Evolutionary conservation across 2,113 vertebrate genomes (phyloP), one percentile per base, ranked within the genome.

Genomic region (Cavia porcellus): DNA sequence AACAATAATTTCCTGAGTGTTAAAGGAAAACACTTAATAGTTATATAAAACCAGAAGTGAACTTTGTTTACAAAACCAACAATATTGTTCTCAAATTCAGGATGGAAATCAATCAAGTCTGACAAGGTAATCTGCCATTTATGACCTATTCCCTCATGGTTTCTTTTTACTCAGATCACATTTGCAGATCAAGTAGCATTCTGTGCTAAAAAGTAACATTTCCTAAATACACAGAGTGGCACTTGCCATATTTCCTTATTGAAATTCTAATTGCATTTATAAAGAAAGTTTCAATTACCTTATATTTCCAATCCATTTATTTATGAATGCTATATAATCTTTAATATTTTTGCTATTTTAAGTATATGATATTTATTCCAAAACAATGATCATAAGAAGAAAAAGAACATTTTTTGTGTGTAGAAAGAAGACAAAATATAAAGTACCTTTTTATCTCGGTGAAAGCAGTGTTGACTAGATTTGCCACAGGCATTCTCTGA

Each of bases 261-360:
- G 86, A 94, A 97, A 94, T 97, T 83, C 91, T 97, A 97, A 97
- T 92, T 50, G 38, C 87, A 98, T 98, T 98, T 97, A 89, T 92
- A 97, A 97, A 97, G 89, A 86, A 94, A 97, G 25, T 20, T 84
- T 98, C 84, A 89, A 64, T 96, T 93, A 91, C 83, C 93, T 98
- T 28, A 70, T 2, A 88, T 87, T 97, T 98, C 94, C 88, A 91
- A 52, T 2, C 20, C 22, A 30, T 97, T 96, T 96, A 89, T 62
- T 93, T 81, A 70, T 38, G 96, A 2, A 66, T 89, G 94, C 50
- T 94, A 47, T 90, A 86, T 95, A 95, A 97, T 92, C 64, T 90
- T 96, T 52, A 59, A 94, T 96, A 82, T 28, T 77, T 93, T 89
- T 50, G 72, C 8, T 93, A 88, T 94, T 95, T 52, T 47, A 35